These are phyloP conservation scores for Agrotis ipsilon DNA, from an alignment of 2,888 invertebrate species.

Conservation along the genomic window DNA sequence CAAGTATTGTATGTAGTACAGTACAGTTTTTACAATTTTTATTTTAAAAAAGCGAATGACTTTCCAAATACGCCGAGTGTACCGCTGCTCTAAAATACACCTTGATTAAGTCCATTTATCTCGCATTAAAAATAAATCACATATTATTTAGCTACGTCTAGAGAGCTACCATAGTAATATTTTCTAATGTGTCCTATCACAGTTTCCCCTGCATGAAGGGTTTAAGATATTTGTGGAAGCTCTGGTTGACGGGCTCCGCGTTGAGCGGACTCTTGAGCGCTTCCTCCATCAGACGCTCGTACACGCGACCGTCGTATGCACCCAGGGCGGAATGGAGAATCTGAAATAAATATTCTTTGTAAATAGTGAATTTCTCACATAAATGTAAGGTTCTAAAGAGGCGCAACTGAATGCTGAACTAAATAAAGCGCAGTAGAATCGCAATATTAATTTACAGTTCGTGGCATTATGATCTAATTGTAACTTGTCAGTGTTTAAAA, in stretches of 20 bases:
- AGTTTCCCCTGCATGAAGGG: slow-evolving; percentile 95
- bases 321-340: slow-evolving; percentile 94
- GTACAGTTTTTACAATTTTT: background rate
- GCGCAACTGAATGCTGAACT: slow-evolving; percentile 3
- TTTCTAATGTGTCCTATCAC: slow-evolving; percentile 77
- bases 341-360: slow-evolving; percentile 65
- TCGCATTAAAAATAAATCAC: slow-evolving; percentile 29
- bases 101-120: slow-evolving; percentile 14
- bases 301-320: slow-evolving; percentile 96
- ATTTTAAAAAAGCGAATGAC: background rate
- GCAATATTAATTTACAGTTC: no score
- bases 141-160: slow-evolving; percentile 16
- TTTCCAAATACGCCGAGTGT: background rate
- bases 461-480: no score
- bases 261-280: slow-evolving; percentile 96
- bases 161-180: slow-evolving; percentile 32
- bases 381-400: no score
- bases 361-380: no score
- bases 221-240: slow-evolving; percentile 94
- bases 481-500: no score
- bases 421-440: background rate
- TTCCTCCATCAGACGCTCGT: slow-evolving; percentile 95
- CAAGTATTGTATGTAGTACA: no score
- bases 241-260: slow-evolving; percentile 94
- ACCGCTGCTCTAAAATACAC: background rate